These are phyloP conservation scores for Drosophila kuntzei DNA, from an alignment of 2,888 invertebrate genomes.

Conservation along the genomic window DNA sequence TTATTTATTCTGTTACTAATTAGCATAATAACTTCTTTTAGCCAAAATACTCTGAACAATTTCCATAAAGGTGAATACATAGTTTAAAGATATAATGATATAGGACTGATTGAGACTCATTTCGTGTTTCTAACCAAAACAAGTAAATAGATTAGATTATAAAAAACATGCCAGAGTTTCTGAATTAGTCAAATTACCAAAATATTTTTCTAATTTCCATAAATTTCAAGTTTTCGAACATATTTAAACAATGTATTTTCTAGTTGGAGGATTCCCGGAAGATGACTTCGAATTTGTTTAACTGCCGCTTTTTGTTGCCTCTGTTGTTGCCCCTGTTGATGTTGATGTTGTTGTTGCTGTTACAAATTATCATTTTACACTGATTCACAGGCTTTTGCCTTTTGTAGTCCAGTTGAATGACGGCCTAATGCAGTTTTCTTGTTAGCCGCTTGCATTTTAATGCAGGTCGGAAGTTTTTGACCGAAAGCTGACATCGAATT, in stretches of 20 bases:
- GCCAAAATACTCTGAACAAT: not conserved
- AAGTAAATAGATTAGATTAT: slow-evolving; percentile 4
- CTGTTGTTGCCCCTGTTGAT: slow-evolving; percentile 12
- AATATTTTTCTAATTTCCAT: slow-evolving; percentile 3
- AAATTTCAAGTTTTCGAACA: not conserved
- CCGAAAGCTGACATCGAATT: slow-evolving; percentile 33
- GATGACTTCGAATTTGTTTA: slow-evolving; percentile 36
- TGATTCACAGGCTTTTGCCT: slow-evolving; percentile 30
- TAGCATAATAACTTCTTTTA: slow-evolving; percentile 2
- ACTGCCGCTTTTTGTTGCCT: slow-evolving; percentile 16
- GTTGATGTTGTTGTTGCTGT: slow-evolving; percentile 9
- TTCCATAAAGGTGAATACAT: not conserved
- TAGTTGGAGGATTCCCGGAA: slow-evolving; percentile 26
- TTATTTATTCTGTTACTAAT: not conserved
- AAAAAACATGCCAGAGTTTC: slow-evolving; percentile 7
- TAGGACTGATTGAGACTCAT: not conserved
- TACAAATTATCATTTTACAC: slow-evolving; percentile 51
- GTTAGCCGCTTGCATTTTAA: slow-evolving; percentile 73
- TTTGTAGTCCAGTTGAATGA: slow-evolving; percentile 1
- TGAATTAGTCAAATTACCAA: slow-evolving; percentile 9
- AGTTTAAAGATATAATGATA: not conserved
- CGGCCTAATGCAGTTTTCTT: slow-evolving; percentile 73
- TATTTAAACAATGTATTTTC: not conserved
- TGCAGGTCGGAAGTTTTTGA: slow-evolving; percentile 44
- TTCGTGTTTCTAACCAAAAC: slow-evolving; percentile 5